phyloP scores from a whole-genome alignment of 2,113 vertebrate genomes.

The Orientallactaga bullata region DNA sequence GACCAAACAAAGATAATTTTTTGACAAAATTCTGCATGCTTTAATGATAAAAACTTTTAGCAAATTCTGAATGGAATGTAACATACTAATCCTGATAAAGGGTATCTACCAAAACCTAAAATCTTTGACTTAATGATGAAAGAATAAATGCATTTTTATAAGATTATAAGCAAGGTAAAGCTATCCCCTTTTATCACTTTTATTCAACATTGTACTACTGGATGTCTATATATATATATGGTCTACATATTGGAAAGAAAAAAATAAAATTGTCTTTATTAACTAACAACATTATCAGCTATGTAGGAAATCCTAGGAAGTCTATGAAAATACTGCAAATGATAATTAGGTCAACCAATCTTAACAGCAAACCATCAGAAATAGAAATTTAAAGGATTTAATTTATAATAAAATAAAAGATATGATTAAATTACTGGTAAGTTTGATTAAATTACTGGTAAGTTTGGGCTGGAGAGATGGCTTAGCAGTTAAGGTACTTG shows the following conservation, averaged over 20 bases:
- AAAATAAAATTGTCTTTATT: not conserved
- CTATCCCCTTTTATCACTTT: not conserved
- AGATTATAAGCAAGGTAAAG: not conserved
- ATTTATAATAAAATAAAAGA: not conserved
- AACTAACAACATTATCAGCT: not conserved
- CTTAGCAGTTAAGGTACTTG: too few species aligned
- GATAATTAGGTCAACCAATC: not conserved
- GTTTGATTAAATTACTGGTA: too few species aligned
- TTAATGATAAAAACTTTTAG: not conserved
- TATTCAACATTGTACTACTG: not conserved
- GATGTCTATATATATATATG: too few species aligned
- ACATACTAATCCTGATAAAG: not conserved
- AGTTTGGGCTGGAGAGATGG: too few species aligned
- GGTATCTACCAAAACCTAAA: not conserved
- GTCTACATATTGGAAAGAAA: not conserved
- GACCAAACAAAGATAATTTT: not conserved
- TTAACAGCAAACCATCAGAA: not conserved
- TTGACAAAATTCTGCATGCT: not conserved
- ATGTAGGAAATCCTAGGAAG: not conserved
- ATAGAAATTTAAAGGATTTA: not conserved
- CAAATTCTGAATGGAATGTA: not conserved
- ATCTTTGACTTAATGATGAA: not conserved
- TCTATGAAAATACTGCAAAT: constrained; percentile 7
- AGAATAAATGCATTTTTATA: not conserved
- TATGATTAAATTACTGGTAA: not conserved